Conservation (phyloP, 2,797 vertebrate genomes). For the Crocidura indochinensis region DNA sequence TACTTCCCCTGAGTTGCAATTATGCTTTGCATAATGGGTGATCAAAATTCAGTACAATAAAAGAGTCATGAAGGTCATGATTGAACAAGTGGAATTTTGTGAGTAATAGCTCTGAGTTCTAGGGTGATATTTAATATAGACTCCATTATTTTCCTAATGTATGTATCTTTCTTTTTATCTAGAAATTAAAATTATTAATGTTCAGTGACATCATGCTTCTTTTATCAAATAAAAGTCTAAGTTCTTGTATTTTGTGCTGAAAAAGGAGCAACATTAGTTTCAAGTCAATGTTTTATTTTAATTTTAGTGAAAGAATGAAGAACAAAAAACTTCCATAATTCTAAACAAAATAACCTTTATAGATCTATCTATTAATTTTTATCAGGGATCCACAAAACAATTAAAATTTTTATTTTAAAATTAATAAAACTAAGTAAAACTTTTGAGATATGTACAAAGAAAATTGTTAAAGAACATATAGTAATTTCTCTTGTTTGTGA, state of each 20-base stretch:
- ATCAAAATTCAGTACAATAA: constrained; percentile 77
- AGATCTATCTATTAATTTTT: not conserved
- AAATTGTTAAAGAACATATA: not conserved
- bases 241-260: not conserved
- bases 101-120: constrained; percentile 79
- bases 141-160: constrained; percentile 79
- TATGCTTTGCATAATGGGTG: constrained; percentile 82
- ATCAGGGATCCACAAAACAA: not conserved
- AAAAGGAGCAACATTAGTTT: not conserved
- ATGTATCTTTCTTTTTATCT: constrained; percentile 70
- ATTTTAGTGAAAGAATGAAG: not conserved
- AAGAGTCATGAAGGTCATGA: constrained; percentile 75
- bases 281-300: not conserved
- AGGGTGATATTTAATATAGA: constrained; percentile 79
- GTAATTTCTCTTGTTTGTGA: not conserved
- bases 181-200: constrained; percentile 74
- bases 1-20: constrained; percentile 82
- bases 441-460: not conserved
- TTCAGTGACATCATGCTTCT: constrained; percentile 69
- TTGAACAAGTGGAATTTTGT: constrained; percentile 69
- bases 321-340: not conserved
- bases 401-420: not conserved
- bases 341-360: not conserved
- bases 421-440: not conserved
- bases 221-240: constrained; percentile 67